These are phyloP conservation scores for Manis pentadactyla DNA, from an alignment of 2,797 vertebrate species.

Conservation along the genomic window DNA sequence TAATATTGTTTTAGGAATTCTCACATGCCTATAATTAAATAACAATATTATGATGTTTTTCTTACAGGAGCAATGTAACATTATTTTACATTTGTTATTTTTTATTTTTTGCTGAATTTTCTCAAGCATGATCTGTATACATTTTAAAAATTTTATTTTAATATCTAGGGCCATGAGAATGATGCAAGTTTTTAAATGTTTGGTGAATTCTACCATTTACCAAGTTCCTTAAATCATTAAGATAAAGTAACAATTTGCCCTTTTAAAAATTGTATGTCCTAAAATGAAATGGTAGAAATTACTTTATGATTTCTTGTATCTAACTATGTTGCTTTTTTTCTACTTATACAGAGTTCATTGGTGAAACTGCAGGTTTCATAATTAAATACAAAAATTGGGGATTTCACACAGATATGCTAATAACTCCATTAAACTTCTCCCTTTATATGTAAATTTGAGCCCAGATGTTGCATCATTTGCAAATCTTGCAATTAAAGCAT, in stretches of 20 bases:
- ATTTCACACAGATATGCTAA: slow-evolving; percentile 90
- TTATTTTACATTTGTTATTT: not conserved
- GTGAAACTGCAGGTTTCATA: slow-evolving; percentile 83
- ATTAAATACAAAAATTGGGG: slow-evolving; percentile 88
- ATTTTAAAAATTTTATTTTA: not conserved
- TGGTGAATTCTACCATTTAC: not conserved
- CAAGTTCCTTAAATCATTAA: slow-evolving; percentile 1
- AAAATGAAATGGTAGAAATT: not conserved
- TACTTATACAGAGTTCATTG: slow-evolving; percentile 56
- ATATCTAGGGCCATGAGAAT: not conserved
- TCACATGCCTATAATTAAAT: not conserved
- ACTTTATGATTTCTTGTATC: not conserved
- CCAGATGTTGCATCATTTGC: slow-evolving; percentile 93
- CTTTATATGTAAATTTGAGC: slow-evolving; percentile 89
- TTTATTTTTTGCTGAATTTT: not conserved
- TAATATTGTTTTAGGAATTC: not conserved
- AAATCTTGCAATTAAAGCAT: slow-evolving; percentile 90
- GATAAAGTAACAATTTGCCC: not conserved
- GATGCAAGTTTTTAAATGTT: not conserved
- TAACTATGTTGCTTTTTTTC: not conserved
- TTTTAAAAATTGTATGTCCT: not conserved
- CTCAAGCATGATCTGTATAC: not conserved
- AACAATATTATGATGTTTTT: not conserved
- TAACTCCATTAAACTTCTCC: slow-evolving; percentile 91
- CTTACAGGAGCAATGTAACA: not conserved